Percentiles rank a stretch among this genome's conserved stretches.
These are phyloP conservation scores for Sphaerolaimus hirsutus DNA, from an alignment of 2,888 invertebrate species.

Conservation along the genomic window DNA sequence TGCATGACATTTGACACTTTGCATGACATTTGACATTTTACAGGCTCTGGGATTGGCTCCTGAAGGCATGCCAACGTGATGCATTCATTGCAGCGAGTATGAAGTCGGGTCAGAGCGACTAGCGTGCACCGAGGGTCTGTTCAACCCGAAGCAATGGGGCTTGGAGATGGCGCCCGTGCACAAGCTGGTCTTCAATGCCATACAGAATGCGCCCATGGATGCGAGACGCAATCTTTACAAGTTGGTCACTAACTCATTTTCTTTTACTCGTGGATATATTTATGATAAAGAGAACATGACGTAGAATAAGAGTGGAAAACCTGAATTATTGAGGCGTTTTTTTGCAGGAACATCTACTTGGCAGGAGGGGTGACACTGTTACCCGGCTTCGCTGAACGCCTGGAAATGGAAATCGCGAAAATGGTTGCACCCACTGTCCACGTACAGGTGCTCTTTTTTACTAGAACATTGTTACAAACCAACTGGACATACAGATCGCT, in stretches of 20 bases:
- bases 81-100: slow-evolving; percentile 13
- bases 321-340: too few species aligned
- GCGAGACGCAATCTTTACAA: slow-evolving; percentile 26
- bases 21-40: too few species aligned
- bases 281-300: too few species aligned
- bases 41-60: too few species aligned
- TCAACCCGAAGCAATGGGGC: slow-evolving; percentile 36
- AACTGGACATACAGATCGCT: too few species aligned
- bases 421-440: slow-evolving; percentile 32
- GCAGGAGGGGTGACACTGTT: slow-evolving; percentile 35
- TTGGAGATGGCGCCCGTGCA: slow-evolving; percentile 36
- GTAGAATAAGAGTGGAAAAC: too few species aligned
- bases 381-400: slow-evolving; percentile 35
- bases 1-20: too few species aligned
- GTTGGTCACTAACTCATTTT: slow-evolving; percentile 7
- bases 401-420: slow-evolving; percentile 34
- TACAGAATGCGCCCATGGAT: slow-evolving; percentile 37
- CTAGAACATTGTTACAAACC: too few species aligned
- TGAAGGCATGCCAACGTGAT: too few species aligned
- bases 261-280: too few species aligned
- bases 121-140: slow-evolving; percentile 33
- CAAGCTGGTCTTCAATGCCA: slow-evolving; percentile 34
- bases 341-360: slow-evolving; percentile 33
- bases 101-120: slow-evolving; percentile 30
- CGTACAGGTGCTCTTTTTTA: slow-evolving; percentile 20